Evolutionary conservation across 2,888 invertebrate genomes (phyloP).

Genomic region (Atrina japonica): DNA sequence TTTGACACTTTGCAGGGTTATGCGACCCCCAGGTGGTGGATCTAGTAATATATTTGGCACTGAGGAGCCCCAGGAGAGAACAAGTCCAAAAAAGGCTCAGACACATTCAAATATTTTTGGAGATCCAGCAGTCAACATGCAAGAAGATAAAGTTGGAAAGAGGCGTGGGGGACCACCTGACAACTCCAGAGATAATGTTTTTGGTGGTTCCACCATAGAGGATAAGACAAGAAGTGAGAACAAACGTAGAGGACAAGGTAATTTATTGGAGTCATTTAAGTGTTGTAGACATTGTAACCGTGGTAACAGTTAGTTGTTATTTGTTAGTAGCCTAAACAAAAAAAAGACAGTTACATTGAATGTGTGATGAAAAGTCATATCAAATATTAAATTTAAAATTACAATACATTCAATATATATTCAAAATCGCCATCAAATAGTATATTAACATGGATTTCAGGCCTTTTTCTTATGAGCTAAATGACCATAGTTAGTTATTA

Average conservation of each 20-base stretch:
- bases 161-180: slow-evolving; percentile 25
- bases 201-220: slow-evolving; percentile 15
- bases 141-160: slow-evolving; percentile 13
- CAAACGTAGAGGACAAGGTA: slow-evolving; percentile 32
- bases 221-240: slow-evolving; percentile 21
- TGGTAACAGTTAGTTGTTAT: too few relatives aligned
- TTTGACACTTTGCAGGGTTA: too few relatives aligned
- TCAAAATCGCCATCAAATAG: too few relatives aligned
- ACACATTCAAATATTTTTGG: slow-evolving; percentile 41
- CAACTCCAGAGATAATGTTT: slow-evolving; percentile 27
- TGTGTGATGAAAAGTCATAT: too few relatives aligned
- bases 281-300: not conserved
- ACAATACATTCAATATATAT: too few relatives aligned
- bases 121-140: slow-evolving; percentile 8
- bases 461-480: too few relatives aligned
- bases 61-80: slow-evolving; percentile 30
- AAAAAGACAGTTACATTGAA: not conserved
- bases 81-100: slow-evolving; percentile 10
- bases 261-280: not conserved
- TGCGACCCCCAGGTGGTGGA: slow-evolving; percentile 71
- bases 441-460: too few relatives aligned
- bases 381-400: too few relatives aligned
- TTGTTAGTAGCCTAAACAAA: not conserved
- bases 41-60: slow-evolving; percentile 71
- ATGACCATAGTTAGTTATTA: too few relatives aligned